Evolutionary conservation across 2,113 vertebrate genomes (phyloP).

Genomic region (Silurus meridionalis): DNA sequence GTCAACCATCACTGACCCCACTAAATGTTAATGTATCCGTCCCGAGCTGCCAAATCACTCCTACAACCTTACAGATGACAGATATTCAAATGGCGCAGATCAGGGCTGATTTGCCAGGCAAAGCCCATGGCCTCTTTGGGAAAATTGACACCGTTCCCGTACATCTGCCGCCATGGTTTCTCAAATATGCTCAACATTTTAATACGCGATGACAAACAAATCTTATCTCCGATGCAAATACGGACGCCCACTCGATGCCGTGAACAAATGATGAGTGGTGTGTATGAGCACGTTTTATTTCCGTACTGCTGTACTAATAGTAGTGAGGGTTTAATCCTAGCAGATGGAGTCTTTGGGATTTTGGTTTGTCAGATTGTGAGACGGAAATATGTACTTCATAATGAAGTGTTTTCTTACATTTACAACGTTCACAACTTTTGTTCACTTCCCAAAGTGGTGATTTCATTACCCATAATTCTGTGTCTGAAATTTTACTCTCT

Average conservation of each 20-base stretch:
- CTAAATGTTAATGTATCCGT: neutral
- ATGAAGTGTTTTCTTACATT: neutral
- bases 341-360: neutral
- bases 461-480: neutral
- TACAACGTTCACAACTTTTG: neutral
- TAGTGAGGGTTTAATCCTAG: neutral
- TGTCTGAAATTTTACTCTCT: neutral
- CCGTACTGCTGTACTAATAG: neutral
- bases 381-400: neutral
- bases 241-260: neutral
- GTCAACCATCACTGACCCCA: neutral
- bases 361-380: neutral
- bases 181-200: conserved; percentile 1
- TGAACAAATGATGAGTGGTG: neutral
- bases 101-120: conserved; percentile 18
- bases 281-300: neutral
- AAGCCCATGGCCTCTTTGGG: neutral
- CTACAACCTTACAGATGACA: neutral
- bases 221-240: conserved; percentile 1
- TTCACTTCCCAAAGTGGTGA: neutral
- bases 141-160: neutral
- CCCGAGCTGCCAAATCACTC: neutral
- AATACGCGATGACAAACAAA: neutral
- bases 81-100: neutral
- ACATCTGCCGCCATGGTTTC: neutral